These are phyloP conservation scores for Drosophila mercatorum DNA, from an alignment of 2,888 invertebrate genomes.

Conservation along the genomic window DNA sequence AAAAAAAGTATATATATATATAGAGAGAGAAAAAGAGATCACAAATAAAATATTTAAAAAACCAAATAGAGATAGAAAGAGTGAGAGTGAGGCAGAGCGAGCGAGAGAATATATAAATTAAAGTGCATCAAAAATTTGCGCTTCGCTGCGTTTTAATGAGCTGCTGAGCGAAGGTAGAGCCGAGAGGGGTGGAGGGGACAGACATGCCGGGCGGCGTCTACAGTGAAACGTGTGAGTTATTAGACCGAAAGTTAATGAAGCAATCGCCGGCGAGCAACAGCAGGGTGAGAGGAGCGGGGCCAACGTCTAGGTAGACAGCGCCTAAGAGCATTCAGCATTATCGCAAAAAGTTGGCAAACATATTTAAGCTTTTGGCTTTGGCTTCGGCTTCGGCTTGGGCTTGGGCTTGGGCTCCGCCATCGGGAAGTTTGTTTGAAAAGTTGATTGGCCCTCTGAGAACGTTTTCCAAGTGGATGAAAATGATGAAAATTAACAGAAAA, in stretches of 20 bases:
- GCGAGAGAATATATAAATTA: constrained; percentile 2
- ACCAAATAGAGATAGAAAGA: neutral
- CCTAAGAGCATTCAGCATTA: constrained; percentile 20
- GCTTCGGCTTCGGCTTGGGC: constrained; percentile 29
- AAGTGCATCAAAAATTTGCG: constrained; percentile 36
- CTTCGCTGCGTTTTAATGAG: constrained; percentile 53
- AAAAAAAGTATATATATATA: constrained; percentile 12
- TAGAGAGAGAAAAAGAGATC: constrained; percentile 1
- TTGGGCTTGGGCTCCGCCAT: constrained; percentile 12
- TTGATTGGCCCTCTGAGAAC: constrained; percentile 41
- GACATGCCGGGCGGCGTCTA: neutral
- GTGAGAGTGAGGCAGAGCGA: neutral
- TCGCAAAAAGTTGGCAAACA: constrained; percentile 43
- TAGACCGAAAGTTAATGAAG: constrained; percentile 48
- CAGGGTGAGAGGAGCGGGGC: too few relatives aligned
- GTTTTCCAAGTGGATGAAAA: constrained; percentile 9
- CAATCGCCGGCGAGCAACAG: constrained; percentile 22
- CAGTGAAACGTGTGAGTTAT: constrained; percentile 45
- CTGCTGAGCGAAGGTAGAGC: neutral
- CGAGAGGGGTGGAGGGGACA: neutral
- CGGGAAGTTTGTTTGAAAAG: constrained; percentile 49
- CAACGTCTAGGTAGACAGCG: constrained; percentile 12
- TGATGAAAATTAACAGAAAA: constrained; percentile 29
- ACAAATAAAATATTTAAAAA: constrained; percentile 17
- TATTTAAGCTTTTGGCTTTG: constrained; percentile 41